These are phyloP conservation scores for Pheosia tremula DNA, from an alignment of 2,888 invertebrate genomes.

Conservation along the genomic window DNA sequence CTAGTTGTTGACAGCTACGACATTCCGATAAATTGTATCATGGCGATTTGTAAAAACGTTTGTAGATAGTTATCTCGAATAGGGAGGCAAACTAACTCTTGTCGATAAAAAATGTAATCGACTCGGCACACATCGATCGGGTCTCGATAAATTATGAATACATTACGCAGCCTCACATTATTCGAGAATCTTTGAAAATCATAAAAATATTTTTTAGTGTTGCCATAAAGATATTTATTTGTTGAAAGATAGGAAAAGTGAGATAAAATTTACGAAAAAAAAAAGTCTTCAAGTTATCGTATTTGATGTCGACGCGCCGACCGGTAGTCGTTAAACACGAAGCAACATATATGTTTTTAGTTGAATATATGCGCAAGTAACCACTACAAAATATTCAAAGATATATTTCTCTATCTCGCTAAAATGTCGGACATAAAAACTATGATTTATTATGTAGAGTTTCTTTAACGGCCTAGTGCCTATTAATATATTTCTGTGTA, in stretches of 20 bases:
- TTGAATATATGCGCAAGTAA: conserved; percentile 22
- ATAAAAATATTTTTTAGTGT: conserved; percentile 8
- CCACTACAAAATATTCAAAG: conserved; percentile 22
- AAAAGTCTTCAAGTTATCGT: conserved; percentile 15
- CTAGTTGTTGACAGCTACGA: too few species aligned
- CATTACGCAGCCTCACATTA: background rate
- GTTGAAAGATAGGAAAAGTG: conserved; percentile 14
- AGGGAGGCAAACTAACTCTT: background rate
- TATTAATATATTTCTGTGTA: conserved; percentile 2
- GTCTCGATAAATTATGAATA: background rate
- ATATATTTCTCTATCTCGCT: conserved; percentile 19
- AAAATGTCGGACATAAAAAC: conserved; percentile 21
- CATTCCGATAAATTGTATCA: too few species aligned
- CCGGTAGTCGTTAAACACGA: conserved; percentile 31
- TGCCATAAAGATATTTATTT: conserved; percentile 20
- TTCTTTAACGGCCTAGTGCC: conserved; percentile 1
- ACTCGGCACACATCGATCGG: conserved; percentile 9
- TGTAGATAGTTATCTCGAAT: too few species aligned
- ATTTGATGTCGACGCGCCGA: conserved; percentile 36
- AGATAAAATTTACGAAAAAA: conserved; percentile 15
- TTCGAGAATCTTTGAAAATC: background rate
- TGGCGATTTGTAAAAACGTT: too few species aligned
- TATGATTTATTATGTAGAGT: conserved; percentile 28
- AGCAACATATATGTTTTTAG: conserved; percentile 35
- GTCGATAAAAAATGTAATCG: background rate